Evolutionary conservation across 2,113 vertebrate species (phyloP), one percentile per base, ranked within the genome.

Genomic region (Hymenochirus boettgeri): DNA sequence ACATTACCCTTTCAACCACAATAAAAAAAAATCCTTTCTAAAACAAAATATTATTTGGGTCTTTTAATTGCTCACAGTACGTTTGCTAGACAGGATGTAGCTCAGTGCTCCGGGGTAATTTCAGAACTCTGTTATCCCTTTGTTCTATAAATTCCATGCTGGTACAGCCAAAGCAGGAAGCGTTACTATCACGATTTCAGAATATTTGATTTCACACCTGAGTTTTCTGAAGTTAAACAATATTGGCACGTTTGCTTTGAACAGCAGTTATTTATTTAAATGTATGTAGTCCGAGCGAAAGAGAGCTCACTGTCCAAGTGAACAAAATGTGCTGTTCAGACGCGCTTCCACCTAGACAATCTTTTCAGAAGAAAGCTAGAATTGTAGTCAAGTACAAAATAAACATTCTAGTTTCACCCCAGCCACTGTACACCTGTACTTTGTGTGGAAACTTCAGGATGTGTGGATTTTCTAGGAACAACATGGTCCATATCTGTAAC

Each of bases 141-240:
- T 58, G 64, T 58, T 53, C 42, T 47, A 17, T 42, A 45, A 45
- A 53, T 60, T 60, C 47, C 47, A 29, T 33, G n/a, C 18, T 24
- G 15, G 24, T 29, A 23, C 58, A 51, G 12, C 47, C 31, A 25
- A 59, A 48, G 65, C 59, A 69, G 65, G 65, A 60, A 60, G 47
- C 48, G 2, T 29, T 7, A 27, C 35, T 69, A 69, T 69, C 65
- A 69, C 25, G 47, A 69, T 42, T 45, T 69, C 19, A 27, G 53
- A 66, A 66, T 59, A 66, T 66, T 66, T 66, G 55, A 66, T 66
- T 66, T 66, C 64, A 66, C 55, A 66, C 64, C 64, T 66, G 57
- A 69, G 48, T 37, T 42, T 59, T 37, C 18, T 37, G 31, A 57
- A 35, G 54, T 65, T 65, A 57, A 19, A 37, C 26, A 47, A 31